Percentiles rank a stretch among this genome's conserved stretches.
phyloP scores from a whole-genome alignment of 2,888 invertebrate species.

The Cephus pulcher region DNA sequence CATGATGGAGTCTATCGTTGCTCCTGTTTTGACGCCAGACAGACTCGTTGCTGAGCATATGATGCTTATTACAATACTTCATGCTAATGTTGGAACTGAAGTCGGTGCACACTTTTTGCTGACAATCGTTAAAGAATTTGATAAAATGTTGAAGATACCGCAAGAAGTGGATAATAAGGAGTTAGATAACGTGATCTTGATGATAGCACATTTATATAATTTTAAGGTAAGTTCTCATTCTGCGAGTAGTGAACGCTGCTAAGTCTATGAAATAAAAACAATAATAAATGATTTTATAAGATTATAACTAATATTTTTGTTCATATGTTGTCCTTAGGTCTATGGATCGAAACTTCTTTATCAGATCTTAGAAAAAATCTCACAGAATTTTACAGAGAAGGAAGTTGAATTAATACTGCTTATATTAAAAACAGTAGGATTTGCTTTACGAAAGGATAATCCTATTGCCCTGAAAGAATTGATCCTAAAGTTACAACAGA shows the following conservation, averaged over 20 bases:
- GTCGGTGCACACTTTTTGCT: slow-evolving; percentile 90
- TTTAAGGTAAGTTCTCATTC: slow-evolving; percentile 76
- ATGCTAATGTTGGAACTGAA: slow-evolving; percentile 92
- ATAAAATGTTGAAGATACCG: slow-evolving; percentile 69
- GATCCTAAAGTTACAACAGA: slow-evolving; percentile 76
- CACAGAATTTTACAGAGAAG: slow-evolving; percentile 78
- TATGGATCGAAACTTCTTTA: slow-evolving; percentile 82
- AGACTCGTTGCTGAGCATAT: slow-evolving; percentile 86
- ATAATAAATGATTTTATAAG: slow-evolving; percentile 10
- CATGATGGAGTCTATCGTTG: slow-evolving; percentile 78
- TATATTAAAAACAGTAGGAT: slow-evolving; percentile 84
- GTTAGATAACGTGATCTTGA: slow-evolving; percentile 82
- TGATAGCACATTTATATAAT: slow-evolving; percentile 86
- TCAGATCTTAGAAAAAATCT: slow-evolving; percentile 80
- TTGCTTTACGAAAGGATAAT: slow-evolving; percentile 87
- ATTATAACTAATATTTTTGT: slow-evolving; percentile 18
- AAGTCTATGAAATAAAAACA: background rate
- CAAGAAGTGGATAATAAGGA: slow-evolving; percentile 79
- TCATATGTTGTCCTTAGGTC: slow-evolving; percentile 69
- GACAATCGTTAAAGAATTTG: slow-evolving; percentile 76
- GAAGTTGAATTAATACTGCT: slow-evolving; percentile 86
- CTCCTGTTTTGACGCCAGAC: slow-evolving; percentile 74
- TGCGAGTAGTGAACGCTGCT: background rate
- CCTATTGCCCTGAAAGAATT: slow-evolving; percentile 82
- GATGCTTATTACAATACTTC: slow-evolving; percentile 84